These are phyloP conservation scores for Andricus grossulariae DNA, from an alignment of 1,140 invertebrate genomes.

Conservation along the genomic window DNA sequence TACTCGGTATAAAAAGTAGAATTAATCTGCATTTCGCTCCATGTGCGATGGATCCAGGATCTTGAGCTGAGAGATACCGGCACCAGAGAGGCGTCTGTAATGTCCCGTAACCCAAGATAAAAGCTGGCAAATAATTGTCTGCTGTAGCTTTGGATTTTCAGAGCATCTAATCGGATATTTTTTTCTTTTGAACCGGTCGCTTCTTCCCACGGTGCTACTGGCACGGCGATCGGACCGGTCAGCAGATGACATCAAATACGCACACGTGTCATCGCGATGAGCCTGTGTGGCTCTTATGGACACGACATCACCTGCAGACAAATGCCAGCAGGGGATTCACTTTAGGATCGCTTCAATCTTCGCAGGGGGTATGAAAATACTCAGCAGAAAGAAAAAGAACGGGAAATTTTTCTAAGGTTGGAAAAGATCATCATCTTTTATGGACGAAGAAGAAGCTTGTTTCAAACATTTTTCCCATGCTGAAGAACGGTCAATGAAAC, in stretches of 20 bases:
- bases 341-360: constrained; percentile 51
- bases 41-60: background rate
- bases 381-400: no score
- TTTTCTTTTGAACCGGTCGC: constrained; percentile 44
- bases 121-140: constrained; percentile 31
- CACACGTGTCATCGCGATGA: constrained; percentile 61
- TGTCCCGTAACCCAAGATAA: constrained; percentile 8
- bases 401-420: no score
- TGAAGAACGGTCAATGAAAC: no score
- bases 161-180: constrained; percentile 39
- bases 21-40: background rate
- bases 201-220: constrained; percentile 69
- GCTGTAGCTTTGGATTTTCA: background rate
- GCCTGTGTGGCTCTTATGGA: constrained; percentile 54
- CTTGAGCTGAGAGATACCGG: background rate
- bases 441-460: no score
- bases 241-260: constrained; percentile 66
- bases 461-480: no score
- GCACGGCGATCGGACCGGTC: constrained; percentile 61
- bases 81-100: background rate
- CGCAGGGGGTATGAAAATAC: constrained; percentile 55
- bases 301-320: constrained; percentile 62
- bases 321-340: constrained; percentile 52
- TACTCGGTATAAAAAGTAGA: background rate
- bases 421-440: no score